Evolutionary conservation across 1,140 invertebrate genomes (phyloP), one percentile per base, ranked within the genome.

Genomic region (Pogonomyrmex barbatus): DNA sequence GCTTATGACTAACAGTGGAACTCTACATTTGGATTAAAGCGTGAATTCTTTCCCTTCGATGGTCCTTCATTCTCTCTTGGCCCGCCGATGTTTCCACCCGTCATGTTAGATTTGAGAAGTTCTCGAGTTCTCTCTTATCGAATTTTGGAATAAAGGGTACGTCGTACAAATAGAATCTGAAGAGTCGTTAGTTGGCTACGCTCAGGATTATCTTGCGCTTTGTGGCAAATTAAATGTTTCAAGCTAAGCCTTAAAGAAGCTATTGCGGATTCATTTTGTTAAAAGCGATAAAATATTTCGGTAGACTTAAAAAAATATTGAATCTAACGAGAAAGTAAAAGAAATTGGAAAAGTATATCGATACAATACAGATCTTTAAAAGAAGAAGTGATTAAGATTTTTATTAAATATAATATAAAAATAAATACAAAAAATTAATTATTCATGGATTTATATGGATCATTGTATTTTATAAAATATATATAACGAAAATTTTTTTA

Each of bases 71-170:
- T 58, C 8, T 12, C 45, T 52, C 17, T 14, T n/a, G 8, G n/a
- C n/a, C 2, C 52, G 6, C n/a, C 42, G 14, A 67, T 5, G 42
- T 50, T 62, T 77, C 30, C 62, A 17, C 39, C n/a, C 36, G 58
- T 83, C 50, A 78, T 78, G 58, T 65, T 39, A 65, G 63, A 88
- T 88, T 88, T 87, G 56, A 50, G 8, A 58, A 71, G 62, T 87
- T 82, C n/a, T 47, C 70, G 24, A 81, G 50, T 45, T 1, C 30
- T 9, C 36, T 42, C 30, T 82, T 58, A 47, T 42, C 10, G 33
- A n/a, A 14, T 54, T 67, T 14, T 30, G 6, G 30, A 82, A 68
- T 17, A 17, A 47, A 30, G 17, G n/a, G n/a, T n/a, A 39, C n/a
- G 14, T 58, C 42, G 67, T 36, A 39, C n/a, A 45, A 82, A 73